Conservation (phyloP, 2,888 invertebrate species). For the Lasioglossum figueresi region DNA sequence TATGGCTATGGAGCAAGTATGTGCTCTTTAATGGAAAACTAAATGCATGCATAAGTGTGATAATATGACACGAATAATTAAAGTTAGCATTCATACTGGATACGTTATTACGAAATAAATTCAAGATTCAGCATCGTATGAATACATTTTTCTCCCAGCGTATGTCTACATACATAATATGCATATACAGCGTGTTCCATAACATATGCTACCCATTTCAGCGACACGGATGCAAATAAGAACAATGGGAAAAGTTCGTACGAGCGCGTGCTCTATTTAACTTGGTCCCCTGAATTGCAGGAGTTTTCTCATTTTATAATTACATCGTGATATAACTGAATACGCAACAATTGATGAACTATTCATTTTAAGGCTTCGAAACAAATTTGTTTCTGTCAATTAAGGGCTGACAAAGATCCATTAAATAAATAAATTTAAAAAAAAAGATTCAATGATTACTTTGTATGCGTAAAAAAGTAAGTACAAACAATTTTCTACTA, state of each 20-base stretch:
- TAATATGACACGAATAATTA: neutral
- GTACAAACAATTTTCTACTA: neutral
- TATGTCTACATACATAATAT: slow-evolving; percentile 5
- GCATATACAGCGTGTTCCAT: neutral
- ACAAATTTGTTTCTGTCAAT: neutral
- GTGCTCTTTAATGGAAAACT: neutral
- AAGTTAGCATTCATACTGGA: slow-evolving; percentile 5
- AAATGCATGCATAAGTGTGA: neutral
- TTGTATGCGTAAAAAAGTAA: neutral
- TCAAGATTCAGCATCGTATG: neutral
- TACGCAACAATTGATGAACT: neutral
- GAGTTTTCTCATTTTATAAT: neutral
- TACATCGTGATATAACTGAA: neutral
- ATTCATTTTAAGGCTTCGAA: neutral
- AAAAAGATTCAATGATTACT: too few species aligned
- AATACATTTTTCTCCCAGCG: slow-evolving; percentile 5
- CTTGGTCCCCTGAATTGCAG: neutral
- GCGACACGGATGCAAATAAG: slow-evolving; percentile 1
- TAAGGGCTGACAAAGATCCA: neutral
- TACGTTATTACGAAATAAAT: neutral
- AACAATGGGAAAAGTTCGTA: neutral
- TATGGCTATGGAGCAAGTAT: neutral
- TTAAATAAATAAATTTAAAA: too few species aligned
- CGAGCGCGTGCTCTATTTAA: neutral
- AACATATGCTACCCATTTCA: neutral